Conservation (phyloP, 1,140 invertebrate species). For the Halesus radiatus region DNA sequence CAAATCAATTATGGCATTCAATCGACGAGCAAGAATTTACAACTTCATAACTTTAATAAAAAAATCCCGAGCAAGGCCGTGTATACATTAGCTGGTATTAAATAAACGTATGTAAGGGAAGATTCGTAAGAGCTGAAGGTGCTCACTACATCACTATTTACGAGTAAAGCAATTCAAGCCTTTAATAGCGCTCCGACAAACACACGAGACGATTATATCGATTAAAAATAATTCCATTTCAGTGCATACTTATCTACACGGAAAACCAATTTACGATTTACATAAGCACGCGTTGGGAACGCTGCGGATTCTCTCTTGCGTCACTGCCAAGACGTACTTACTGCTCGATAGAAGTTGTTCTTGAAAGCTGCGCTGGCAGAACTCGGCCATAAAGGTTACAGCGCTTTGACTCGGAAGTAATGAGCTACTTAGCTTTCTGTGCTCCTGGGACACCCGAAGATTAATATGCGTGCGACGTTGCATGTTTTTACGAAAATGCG, state of each 20-base stretch:
- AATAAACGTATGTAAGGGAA: no score
- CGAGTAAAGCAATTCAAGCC: no score
- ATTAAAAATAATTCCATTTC: neutral
- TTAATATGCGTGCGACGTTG: neutral
- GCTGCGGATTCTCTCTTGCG: neutral
- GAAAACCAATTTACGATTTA: neutral
- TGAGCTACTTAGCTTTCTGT: constrained; percentile 4
- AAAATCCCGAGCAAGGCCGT: no score
- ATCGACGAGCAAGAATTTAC: no score
- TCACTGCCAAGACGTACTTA: neutral
- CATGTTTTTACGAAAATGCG: no score
- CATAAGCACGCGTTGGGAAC: neutral
- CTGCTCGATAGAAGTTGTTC: neutral
- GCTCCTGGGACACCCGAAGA: neutral
- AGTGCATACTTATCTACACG: neutral
- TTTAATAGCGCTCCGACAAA: no score
- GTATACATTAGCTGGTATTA: no score
- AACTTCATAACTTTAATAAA: no score
- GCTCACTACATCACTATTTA: no score
- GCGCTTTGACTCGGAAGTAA: neutral
- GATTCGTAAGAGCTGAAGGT: no score
- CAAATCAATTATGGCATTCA: no score
- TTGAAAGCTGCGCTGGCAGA: neutral
- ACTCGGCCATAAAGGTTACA: neutral
- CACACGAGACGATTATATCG: neutral